Conservation (phyloP, 2,888 invertebrate species). For the Euclidia mi region DNA sequence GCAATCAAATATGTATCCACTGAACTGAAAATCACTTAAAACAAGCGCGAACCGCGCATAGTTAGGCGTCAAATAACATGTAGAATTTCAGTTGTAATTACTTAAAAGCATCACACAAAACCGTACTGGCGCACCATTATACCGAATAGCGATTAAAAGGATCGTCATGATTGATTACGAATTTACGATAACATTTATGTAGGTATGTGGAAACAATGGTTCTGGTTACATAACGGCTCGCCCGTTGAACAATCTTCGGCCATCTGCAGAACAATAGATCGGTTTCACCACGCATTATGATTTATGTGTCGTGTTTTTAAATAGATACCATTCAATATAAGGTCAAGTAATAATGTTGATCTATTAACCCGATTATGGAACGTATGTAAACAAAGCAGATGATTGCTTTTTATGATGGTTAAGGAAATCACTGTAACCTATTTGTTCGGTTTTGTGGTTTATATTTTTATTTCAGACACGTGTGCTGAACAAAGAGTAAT, state of each 20-base stretch:
- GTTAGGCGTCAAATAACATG: too few relatives aligned
- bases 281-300: slow-evolving; percentile 57
- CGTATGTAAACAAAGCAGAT: too few relatives aligned
- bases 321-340: slow-evolving; percentile 38
- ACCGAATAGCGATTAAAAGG: slow-evolving; percentile 45
- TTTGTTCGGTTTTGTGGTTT: too few relatives aligned
- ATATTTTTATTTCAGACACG: too few relatives aligned
- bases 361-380: background rate
- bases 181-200: slow-evolving; percentile 51
- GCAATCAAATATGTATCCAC: too few relatives aligned
- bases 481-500: too few relatives aligned
- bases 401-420: too few relatives aligned
- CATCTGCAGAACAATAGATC: slow-evolving; percentile 60
- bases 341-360: slow-evolving; percentile 3
- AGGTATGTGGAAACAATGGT: slow-evolving; percentile 57
- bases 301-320: slow-evolving; percentile 50
- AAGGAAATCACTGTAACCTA: too few relatives aligned
- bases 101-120: too few relatives aligned
- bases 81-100: too few relatives aligned
- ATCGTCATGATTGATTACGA: slow-evolving; percentile 55
- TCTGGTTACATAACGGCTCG: slow-evolving; percentile 54
- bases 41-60: too few relatives aligned
- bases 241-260: slow-evolving; percentile 54
- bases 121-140: slow-evolving; percentile 20
- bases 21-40: too few relatives aligned